These are phyloP conservation scores for Ctenoplectra terminalis DNA, from an alignment of 1,140 invertebrate species.

Conservation along the genomic window DNA sequence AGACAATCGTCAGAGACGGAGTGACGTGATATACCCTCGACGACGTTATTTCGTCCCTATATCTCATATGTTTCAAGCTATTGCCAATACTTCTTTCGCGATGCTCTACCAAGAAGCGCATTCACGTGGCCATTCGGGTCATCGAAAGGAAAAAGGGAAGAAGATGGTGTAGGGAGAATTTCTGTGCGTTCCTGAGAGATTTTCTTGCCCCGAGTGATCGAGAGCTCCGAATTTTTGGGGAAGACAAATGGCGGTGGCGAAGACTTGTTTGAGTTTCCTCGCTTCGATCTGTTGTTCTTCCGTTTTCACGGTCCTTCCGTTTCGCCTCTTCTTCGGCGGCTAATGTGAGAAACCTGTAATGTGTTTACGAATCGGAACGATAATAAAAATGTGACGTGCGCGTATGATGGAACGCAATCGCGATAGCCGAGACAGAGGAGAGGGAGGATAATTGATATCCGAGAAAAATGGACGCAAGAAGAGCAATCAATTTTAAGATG, in stretches of 20 bases:
- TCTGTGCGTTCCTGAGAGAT: neutral
- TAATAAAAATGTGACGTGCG: conserved; percentile 68
- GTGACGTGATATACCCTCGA: neutral
- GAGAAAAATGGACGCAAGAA: neutral
- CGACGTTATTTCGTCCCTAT: conserved; percentile 1
- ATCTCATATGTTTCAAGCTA: conserved; percentile 4
- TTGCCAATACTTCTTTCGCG: neutral
- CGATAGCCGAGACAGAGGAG: conserved; percentile 18
- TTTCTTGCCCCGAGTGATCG: conserved; percentile 44
- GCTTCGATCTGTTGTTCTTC: conserved; percentile 42
- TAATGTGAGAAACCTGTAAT: conserved; percentile 70
- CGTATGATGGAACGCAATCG: conserved; percentile 57
- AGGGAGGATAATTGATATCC: conserved; percentile 49
- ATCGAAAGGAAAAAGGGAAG: neutral
- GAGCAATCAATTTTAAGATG: too few relatives aligned
- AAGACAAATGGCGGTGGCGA: conserved; percentile 54
- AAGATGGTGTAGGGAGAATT: neutral
- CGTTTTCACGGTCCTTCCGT: conserved; percentile 28
- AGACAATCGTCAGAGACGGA: conserved; percentile 13
- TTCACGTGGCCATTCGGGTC: neutral
- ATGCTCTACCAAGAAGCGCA: neutral
- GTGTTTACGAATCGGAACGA: conserved; percentile 59
- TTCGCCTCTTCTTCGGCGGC: neutral
- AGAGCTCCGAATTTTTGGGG: conserved; percentile 43
- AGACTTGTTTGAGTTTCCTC: conserved; percentile 35